Conservation (phyloP, 1,140 invertebrate genomes). For the Pseudoatta argentina region DNA sequence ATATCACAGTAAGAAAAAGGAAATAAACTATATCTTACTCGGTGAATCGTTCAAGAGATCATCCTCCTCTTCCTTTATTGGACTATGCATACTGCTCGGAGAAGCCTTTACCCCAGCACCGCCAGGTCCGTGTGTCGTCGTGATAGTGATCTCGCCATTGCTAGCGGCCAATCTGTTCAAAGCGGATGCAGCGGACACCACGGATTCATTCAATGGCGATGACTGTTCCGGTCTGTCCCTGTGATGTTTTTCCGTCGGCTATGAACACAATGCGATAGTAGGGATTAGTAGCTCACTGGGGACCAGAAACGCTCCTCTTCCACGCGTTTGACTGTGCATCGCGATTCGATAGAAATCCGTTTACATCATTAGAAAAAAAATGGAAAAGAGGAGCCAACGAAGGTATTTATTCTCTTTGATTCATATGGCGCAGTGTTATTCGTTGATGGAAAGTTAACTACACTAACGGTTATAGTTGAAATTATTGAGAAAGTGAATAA, state of each 20-base stretch:
- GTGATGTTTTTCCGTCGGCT: conserved; percentile 85
- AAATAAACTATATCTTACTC: conserved; percentile 87
- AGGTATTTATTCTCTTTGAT: not conserved
- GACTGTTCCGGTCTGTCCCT: conserved; percentile 84
- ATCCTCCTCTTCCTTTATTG: conserved; percentile 85
- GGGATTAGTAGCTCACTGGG: conserved; percentile 62
- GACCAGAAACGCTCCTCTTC: conserved; percentile 68
- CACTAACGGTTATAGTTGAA: conserved; percentile 36
- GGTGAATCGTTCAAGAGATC: conserved; percentile 93
- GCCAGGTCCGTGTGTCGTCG: conserved; percentile 89
- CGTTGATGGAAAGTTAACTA: conserved; percentile 24
- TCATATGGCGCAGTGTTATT: not conserved
- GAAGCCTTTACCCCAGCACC: conserved; percentile 80
- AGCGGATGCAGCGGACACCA: conserved; percentile 84
- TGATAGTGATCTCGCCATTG: conserved; percentile 93
- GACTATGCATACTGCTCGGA: conserved; percentile 83
- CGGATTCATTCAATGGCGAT: conserved; percentile 85
- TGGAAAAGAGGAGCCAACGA: not conserved
- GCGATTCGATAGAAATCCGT: conserved; percentile 30
- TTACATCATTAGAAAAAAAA: conserved; percentile 50
- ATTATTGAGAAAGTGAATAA: conserved; percentile 41
- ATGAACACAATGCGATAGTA: conserved; percentile 57
- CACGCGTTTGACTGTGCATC: conserved; percentile 46
- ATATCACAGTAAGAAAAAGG: not conserved
- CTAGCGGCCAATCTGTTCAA: conserved; percentile 90